Evolutionary conservation across 2,113 vertebrate genomes (phyloP), one percentile per base, ranked within the genome.

Genomic region (Holacanthus passer): DNA sequence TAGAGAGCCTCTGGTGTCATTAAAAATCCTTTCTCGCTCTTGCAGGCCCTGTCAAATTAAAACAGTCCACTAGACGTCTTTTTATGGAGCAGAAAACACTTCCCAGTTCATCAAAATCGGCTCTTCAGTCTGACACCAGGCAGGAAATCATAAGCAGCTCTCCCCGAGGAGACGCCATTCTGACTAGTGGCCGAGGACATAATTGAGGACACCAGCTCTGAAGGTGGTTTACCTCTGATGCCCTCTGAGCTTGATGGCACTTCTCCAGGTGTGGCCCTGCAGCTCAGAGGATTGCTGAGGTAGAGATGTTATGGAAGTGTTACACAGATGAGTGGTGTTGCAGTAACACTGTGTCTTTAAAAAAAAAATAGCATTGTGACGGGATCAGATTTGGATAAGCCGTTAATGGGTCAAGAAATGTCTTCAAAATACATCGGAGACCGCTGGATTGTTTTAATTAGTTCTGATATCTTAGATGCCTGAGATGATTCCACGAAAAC

Each of bases 361-460:
- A 70, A 16, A 45, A 67, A 77, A 82, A 68, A 73, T n/a, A 13
- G 11, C 22, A 59, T 67, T 67, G 58, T 35, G 50, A 63, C 16
- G 32, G 48, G 77, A 83, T 72, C 60, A 65, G 73, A 66, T 65
- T 77, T 62, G 27, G 64, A 48, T 87, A 84, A 91, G 81, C 85
- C 37, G n/a, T 84, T 87, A 89, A 89, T 87, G 78, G 82, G 70
- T 75, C 45, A 66, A 58, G 52, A 69, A 77, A 52, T 50, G 32
- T 41, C 41, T 29, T 73, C 41, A 52, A 24, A 82, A n/a, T n/a
- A n/a, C n/a, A n/a, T n/a, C n/a, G n/a, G n/a, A n/a, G n/a, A n/a
- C 58, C 48, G 43, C 29, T 10, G 55, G 47, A 56, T 37, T 72
- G 53, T 37, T 59, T 74, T 59, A 56, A 74, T 81, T 77, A 55